Conservation (phyloP, 2,797 vertebrate genomes). For the Tinamus major region DNA sequence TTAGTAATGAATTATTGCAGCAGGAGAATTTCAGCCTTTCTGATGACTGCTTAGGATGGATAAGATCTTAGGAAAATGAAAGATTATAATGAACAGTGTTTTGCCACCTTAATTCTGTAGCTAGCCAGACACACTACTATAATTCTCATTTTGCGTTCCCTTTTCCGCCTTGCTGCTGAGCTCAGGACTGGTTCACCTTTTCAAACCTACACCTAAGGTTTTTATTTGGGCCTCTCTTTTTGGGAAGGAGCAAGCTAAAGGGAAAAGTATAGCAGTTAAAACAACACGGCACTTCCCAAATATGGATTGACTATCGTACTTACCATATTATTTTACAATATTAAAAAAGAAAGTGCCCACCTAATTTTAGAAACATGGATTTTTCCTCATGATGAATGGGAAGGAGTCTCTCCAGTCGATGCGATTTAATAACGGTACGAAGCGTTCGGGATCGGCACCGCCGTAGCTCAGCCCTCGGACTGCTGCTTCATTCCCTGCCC, state of each 20-base stretch:
- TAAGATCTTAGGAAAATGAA: neutral
- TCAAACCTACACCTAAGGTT: neutral
- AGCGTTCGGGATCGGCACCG: neutral
- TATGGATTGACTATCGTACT: neutral
- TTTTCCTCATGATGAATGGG: slow-evolving; percentile 2
- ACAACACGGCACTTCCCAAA: neutral
- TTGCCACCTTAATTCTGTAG: neutral
- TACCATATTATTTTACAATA: neutral
- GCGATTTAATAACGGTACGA: slow-evolving; percentile 9
- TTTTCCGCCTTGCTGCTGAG: neutral
- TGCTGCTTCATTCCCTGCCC: fast-evolving
- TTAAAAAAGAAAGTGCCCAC: neutral
- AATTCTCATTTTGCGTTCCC: neutral
- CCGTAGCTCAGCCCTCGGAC: fast-evolving
- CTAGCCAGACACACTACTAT: neutral
- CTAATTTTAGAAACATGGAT: slow-evolving; percentile 7
- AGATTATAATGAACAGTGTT: neutral
- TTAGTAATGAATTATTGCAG: neutral
- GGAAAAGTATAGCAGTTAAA: neutral
- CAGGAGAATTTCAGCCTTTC: neutral
- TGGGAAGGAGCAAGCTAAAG: neutral
- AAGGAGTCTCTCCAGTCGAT: neutral
- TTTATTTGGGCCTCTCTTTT: neutral
- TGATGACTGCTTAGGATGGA: neutral
- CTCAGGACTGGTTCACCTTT: neutral